Base-by-base conservation (phyloP, 2,888 invertebrate genomes). In the Philopedon plagiatum region DNA sequence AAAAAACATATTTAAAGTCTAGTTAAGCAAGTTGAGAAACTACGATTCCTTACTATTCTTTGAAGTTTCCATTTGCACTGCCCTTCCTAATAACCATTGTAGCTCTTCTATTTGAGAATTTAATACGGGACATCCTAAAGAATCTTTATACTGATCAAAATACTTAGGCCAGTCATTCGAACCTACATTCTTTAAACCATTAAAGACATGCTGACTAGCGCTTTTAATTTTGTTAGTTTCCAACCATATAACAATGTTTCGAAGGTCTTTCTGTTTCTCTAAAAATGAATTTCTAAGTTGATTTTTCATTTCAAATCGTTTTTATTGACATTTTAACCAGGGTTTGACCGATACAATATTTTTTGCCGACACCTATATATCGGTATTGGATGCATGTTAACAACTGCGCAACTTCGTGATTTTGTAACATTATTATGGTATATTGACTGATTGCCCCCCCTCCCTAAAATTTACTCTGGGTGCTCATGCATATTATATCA, bases 171-270 rank as follows among this genome's bases (percentile, higher is more conserved):
- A 98, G 58, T 89, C 85, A 1, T 86, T 79, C 9, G 90, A 89
- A 34, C 88, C 87, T 1, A 92, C 88, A 76, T 93, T 90, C 46
- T 94, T 89, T n/a, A 98, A 84, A 0, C 87, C 88, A 76, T 89
- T 90, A 9, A 96, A 88, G 75, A 95, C 94, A 81, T 96, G 94
- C 67, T 95, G 93, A 82, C 92, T 92, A 78, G 95, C 96, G 77
- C 93, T 91, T 9, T 97, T 91, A 76, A 98, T 96, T 86, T 95
- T 96, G 84, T 96, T 96, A 82, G 96, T 95, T 86, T 98, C 98
- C 64, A 98, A 83, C 98, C 98, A 98, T 0, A 94, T 86, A 19
- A 97, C 89, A 21, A 96, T 87, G 81, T 92, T 93, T 58, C 94
- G 90, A 82, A 95, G 93, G 80, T 93, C 91, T 74, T 89, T 90